Base-by-base conservation (phyloP, 2,888 invertebrate species). In the Busseola fusca region DNA sequence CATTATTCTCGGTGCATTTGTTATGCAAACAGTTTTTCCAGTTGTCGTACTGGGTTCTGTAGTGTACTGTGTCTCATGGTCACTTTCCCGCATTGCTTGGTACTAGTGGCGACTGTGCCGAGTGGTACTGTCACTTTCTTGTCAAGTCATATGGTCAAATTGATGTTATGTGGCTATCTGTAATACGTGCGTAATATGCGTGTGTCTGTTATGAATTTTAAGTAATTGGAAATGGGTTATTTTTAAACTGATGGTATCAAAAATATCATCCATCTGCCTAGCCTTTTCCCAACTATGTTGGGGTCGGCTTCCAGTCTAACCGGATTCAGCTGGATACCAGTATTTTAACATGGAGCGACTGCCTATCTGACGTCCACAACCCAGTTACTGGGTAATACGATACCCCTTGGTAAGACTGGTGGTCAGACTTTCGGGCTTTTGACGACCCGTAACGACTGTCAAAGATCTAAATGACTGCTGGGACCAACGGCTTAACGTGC, bases 1-100 rank as follows among this genome's bases (percentile, higher is more conserved):
- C 84, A 91, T 91, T 90, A 88, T 87, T 72, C 83, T 86, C 84
- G 86, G 86, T 72, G 54, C 34, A 84, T 84, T 89, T 92, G 89
- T 93, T 88, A 89, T 90, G 90, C 62, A 68, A 69, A 83, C 52
- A 58, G 83, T 89, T 89, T 88, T 88, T 79, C 85, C 86, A 86
- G 65, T 76, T 69, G 67, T 68, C 83, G 75, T 76, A 84, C 86
- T 74, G 84, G 83, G 85, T 87, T 72, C 68, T 88, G 86, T 52
- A 48, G 42, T 65, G 37, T 12, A 68, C 62, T 80, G 54, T 74
- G 45, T 59, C 59, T 50, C 68, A 77, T 50, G 81, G 77, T 45
- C 70, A 77, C 76, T 81, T 81, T 81, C 64, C 77, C 77, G 81
- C 48, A 58, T 27, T 27, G 40, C n/a, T 64, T 48, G 30, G 52